These are phyloP conservation scores for Phoeniculus purpureus DNA, from an alignment of 2,797 vertebrate species.

Conservation along the genomic window DNA sequence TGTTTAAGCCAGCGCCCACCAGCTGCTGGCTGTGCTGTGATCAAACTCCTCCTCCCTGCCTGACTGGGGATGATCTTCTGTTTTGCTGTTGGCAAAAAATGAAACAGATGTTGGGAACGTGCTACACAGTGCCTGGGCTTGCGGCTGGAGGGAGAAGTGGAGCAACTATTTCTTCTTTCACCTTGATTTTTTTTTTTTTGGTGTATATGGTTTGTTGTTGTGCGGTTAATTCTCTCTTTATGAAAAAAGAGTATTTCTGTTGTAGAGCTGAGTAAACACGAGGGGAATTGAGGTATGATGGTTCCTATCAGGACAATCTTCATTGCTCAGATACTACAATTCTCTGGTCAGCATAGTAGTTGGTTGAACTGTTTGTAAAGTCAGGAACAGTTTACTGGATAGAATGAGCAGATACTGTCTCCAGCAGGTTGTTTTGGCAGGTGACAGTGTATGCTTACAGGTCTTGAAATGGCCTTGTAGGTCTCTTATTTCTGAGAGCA, in stretches of 20 bases:
- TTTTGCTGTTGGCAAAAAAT: background rate
- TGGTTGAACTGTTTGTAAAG: background rate
- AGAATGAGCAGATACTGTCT: background rate
- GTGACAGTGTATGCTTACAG: background rate
- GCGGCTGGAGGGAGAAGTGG: background rate
- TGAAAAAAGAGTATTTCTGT: background rate
- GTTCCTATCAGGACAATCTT: background rate
- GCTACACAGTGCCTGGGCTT: fast-evolving
- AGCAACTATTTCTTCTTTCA: fast-evolving
- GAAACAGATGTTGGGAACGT: background rate
- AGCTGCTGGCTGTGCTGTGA: background rate
- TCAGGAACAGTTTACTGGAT: background rate
- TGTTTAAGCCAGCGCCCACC: background rate
- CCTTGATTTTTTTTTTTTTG: fast-evolving
- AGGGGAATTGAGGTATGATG: background rate
- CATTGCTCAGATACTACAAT: background rate
- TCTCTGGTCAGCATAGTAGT: fast-evolving
- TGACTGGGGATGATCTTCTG: background rate
- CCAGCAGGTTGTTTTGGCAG: background rate
- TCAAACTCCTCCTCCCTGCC: background rate
- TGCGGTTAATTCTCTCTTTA: background rate
- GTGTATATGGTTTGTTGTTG: background rate
- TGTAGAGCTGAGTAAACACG: background rate
- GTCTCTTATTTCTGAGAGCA: background rate
- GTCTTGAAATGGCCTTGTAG: background rate